Base-by-base conservation (phyloP, 2,113 vertebrate species). In the Poecilia latipinna region DNA sequence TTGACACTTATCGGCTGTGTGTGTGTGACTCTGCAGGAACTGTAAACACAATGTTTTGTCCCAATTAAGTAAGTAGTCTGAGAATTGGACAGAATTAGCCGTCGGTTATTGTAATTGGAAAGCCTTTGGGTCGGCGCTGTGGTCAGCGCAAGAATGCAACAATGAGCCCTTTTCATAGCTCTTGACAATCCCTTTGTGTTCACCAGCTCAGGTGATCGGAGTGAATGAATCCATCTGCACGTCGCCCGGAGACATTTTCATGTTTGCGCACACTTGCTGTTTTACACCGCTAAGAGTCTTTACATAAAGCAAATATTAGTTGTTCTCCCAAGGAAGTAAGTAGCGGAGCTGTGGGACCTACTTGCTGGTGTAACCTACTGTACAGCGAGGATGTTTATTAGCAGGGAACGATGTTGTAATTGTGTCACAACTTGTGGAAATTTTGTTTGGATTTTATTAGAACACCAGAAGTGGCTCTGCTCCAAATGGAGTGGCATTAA, bases 31-130 rank as follows among this genome's bases (percentile, higher is more conserved):
- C 72, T 70, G 68, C 87, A 76, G 57, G 68, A 68, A 75, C 86
- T 90, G 90, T 90, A 91, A 92, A 93, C 91, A 92, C 85, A 89
- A 77, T 89, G 79, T 82, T 89, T 89, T 71, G 71, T 71, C 77
- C 75, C 66, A 60, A 83, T 68, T 79, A 79, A 90, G 81, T 83
- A 72, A 83, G 84, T 69, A 71, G 72, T 74, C 82, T 86, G 85
- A 86, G 80, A 84, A 83, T 90, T 80, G 15, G 32, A 15, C n/a
- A 15, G 74, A 77, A 79, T 85, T 86, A 89, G 83, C 86, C 66
- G 51, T 11, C 26, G 71, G 74, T 85, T 83, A 54, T 78, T 79
- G 33, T 57, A 33, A 57, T 70, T 68, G 60, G 28, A 78, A 74
- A 83, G 71, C 78, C 39, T 77, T 57, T 44, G 78, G 77, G 65